A percentile compares a stretch with the other conserved stretches of the same genome.
Evolutionary conservation across 2,888 invertebrate species (phyloP).

Genomic region (Eristalis tenax): DNA sequence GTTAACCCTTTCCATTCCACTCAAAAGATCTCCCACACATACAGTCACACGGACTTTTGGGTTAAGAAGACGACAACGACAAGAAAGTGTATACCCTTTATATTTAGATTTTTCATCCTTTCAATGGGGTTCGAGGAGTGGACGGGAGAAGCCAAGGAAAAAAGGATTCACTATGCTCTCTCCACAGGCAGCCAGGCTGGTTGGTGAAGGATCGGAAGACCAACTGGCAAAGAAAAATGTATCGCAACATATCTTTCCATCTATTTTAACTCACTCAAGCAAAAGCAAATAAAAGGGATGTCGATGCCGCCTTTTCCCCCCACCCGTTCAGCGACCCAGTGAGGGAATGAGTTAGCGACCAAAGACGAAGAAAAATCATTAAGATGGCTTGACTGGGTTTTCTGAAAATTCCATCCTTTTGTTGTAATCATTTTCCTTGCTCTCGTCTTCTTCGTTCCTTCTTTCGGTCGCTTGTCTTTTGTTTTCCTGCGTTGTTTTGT

Average conservation of each 20-base stretch:
- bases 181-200: not conserved
- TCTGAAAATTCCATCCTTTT: constrained; percentile 59
- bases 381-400: constrained; percentile 65
- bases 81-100: constrained; percentile 39
- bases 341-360: constrained; percentile 33
- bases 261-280: constrained; percentile 60
- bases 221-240: constrained; percentile 40
- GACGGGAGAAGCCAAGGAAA: not conserved
- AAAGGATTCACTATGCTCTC: constrained; percentile 30
- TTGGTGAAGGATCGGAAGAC: constrained; percentile 19
- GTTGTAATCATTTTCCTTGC: constrained; percentile 39
- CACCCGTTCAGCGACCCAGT: not conserved
- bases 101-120: constrained; percentile 60
- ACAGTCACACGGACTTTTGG: not conserved
- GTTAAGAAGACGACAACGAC: not conserved
- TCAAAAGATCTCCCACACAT: constrained; percentile 26
- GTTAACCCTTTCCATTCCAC: constrained; percentile 57
- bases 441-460: not conserved
- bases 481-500: not conserved
- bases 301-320: not conserved
- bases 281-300: constrained; percentile 49
- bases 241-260: constrained; percentile 66
- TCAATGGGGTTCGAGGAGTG: not conserved
- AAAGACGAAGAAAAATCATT: constrained; percentile 69
- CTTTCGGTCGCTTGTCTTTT: not conserved